Conservation (phyloP, 2,113 vertebrate species). For the Apteryx owenii region DNA sequence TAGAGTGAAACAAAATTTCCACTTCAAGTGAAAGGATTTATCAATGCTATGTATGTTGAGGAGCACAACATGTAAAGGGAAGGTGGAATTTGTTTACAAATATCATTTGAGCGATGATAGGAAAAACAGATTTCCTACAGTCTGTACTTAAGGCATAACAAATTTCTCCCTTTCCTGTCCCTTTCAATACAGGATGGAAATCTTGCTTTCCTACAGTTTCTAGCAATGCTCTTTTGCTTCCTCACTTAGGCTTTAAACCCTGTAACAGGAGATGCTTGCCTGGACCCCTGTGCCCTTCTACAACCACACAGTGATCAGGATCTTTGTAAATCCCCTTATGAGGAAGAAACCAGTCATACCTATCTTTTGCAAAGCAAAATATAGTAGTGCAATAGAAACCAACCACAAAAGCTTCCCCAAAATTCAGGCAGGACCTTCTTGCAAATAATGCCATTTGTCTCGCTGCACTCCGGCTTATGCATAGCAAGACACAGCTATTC, state of each 20-base stretch:
- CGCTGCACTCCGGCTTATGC: neutral
- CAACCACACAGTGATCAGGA: neutral
- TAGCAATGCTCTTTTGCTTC: neutral
- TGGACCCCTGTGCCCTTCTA: neutral
- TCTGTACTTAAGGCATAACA: neutral
- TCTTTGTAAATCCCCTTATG: neutral
- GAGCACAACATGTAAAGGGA: neutral
- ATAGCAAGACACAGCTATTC: neutral
- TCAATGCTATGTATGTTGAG: neutral
- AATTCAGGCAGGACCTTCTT: neutral
- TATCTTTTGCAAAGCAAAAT: neutral
- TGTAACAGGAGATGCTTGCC: neutral
- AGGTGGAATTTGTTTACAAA: neutral
- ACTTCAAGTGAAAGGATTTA: constrained; percentile 10
- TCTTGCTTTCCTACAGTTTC: neutral
- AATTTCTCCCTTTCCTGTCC: neutral
- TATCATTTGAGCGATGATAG: neutral
- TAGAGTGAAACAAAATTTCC: neutral
- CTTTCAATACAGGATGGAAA: constrained; percentile 16
- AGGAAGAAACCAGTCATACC: neutral
- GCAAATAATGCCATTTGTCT: neutral
- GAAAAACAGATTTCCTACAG: neutral
- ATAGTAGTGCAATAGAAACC: neutral
- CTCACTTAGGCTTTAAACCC: neutral
- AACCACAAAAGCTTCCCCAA: neutral